phyloP scores from a whole-genome alignment of 1,140 invertebrate species.

The Papilio xuthus region DNA sequence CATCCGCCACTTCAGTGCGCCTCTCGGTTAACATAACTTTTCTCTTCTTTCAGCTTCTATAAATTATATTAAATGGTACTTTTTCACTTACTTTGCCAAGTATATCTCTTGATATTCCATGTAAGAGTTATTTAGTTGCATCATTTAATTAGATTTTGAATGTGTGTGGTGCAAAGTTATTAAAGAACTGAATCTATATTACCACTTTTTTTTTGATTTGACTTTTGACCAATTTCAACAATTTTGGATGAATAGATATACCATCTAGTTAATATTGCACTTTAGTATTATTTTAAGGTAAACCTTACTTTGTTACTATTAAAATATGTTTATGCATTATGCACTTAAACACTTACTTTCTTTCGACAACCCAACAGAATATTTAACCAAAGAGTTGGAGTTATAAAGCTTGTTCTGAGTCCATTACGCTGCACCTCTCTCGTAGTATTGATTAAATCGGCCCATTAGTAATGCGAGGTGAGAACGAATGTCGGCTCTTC shows the following conservation, averaged over 20 bases:
- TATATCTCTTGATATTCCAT: not conserved
- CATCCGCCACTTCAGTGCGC: constrained; percentile 7
- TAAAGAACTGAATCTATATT: too few species aligned
- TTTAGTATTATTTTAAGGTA: too few species aligned
- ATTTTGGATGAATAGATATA: too few species aligned
- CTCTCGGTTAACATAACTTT: constrained; percentile 13
- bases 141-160: not conserved
- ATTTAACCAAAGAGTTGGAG: not conserved
- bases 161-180: too few species aligned
- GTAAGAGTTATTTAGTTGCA: not conserved
- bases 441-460: constrained; percentile 18
- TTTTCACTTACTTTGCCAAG: not conserved
- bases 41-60: not conserved
- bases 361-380: not conserved
- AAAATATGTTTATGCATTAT: too few species aligned
- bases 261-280: too few species aligned
- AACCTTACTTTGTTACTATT: too few species aligned
- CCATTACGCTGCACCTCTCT: constrained; percentile 22
- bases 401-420: constrained; percentile 6
- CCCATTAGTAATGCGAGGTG: constrained; percentile 19
- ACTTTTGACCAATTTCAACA: too few species aligned
- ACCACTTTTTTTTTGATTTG: too few species aligned
- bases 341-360: not conserved
- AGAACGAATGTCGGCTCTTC: constrained; percentile 1
- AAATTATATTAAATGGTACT: not conserved